Evolutionary conservation across 1,140 invertebrate genomes (phyloP), one percentile per base, ranked within the genome.

Genomic region (Bradynema listronoti): DNA sequence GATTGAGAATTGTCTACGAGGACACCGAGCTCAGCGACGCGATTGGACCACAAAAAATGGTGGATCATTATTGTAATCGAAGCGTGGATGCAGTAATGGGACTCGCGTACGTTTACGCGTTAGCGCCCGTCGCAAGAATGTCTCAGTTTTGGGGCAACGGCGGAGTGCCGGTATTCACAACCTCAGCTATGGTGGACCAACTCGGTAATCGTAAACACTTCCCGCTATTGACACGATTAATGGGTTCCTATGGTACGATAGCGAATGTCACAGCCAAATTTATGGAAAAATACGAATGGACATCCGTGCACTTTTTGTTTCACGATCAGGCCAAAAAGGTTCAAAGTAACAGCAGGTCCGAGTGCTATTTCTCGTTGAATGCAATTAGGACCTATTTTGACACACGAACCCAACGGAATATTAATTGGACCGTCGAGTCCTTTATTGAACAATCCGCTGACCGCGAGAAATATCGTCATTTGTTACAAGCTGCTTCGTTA

Each of bases 111-210:
- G 88, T 91, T 68, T 93, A 91, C 78, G 88, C 88, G 2, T 83
- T 93, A 51, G 89, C 90, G 0, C 89, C 90, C 0, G 88, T 94
- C 1, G 86, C 88, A 0, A 82, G 90, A 11, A 91, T 91, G 73
- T 85, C 88, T 0, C 85, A 87, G 4, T 84, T 84, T n/a, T 94
- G 90, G 90, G 81, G 54, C 4, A 36, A 42, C 19, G 47, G 39
- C n/a, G 75, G 85, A 1, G 86, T 91, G 19, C 90, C 91, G 0
- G 85, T 93, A 0, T 78, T 94, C 4, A 90, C 89, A 1, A 85
- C 88, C 0, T 88, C 87, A 0, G 90, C 85, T 0, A 86, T 88
- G 70, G 87, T 87, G 0, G 85, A 88, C 57, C 85, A 87, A 41
- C 90, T 90, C 78, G 83, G 82, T 32, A 80, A 84, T 77, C 87